Evolutionary conservation across 2,888 invertebrate genomes (phyloP).

Genomic region (Pasiphila rectangulata): DNA sequence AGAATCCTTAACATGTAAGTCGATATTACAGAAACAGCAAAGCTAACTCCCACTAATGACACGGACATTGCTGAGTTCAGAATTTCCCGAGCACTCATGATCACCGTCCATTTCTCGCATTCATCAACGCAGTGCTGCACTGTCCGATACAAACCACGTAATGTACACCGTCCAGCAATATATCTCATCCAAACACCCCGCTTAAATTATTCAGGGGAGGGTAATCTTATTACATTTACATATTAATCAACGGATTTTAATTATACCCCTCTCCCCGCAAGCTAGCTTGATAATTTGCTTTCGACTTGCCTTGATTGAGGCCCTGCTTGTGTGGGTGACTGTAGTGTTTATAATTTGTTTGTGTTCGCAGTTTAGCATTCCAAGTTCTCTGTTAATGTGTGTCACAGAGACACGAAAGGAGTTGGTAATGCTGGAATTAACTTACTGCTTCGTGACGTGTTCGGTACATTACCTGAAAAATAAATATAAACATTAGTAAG

Average conservation of each 20-base stretch:
- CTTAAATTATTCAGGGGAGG: constrained; percentile 92
- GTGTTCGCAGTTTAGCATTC: constrained; percentile 46
- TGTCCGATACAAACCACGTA: constrained; percentile 63
- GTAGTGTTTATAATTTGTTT: constrained; percentile 65
- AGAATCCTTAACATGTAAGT: neutral
- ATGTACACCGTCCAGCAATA: constrained; percentile 68
- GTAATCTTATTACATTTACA: constrained; percentile 99
- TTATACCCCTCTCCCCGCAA: constrained; percentile 87
- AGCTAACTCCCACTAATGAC: constrained; percentile 17
- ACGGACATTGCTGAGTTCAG: constrained; percentile 12
- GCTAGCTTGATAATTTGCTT: constrained; percentile 76
- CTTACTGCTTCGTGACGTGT: constrained; percentile 45
- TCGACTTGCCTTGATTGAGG: constrained; percentile 75
- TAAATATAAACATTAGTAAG: neutral
- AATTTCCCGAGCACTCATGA: constrained; percentile 22
- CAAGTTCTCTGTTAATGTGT: constrained; percentile 35
- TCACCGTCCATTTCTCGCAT: constrained; percentile 40
- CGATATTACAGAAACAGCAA: neutral
- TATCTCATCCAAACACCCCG: constrained; percentile 76
- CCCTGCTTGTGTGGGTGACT: constrained; percentile 57
- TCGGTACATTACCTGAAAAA: constrained; percentile 55
- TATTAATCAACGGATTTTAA: constrained; percentile 99
- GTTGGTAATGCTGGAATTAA: constrained; percentile 22
- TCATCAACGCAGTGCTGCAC: constrained; percentile 58
- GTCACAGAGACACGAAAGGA: neutral